Base-by-base conservation (phyloP, 2,797 vertebrate species). In the Diplodus sargus region DNA sequence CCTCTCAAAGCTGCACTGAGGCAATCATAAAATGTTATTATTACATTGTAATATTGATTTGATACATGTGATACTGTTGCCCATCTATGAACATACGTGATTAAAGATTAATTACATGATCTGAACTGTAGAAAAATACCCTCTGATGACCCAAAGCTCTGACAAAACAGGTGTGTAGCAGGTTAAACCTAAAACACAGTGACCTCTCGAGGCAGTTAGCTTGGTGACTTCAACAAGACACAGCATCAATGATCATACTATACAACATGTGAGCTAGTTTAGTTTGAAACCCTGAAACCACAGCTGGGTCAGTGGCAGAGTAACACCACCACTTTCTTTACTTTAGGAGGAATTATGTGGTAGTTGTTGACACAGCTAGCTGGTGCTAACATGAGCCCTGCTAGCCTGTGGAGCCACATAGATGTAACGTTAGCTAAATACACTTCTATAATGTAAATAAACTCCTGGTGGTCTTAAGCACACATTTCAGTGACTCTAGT, bases 231-330 rank as follows among this genome's bases (percentile, higher is more conserved):
- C 10, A 7, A 15, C 20, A 30, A 13, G 25, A 30, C 23, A 48
- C n/a, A 4, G 17, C 20, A 16, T 30, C 58, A 18, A 11, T 4
- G 23, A 47, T 54, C n/a, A 3, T 1, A 23, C 28, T 49, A 23
- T 34, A 52, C 0, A 5, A 4, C 9, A 18, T 1, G 6, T 51
- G 23, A 34, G 3, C 5, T 43, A 0, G 0, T 5, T 16, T 0
- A 28, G 8, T 1, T 34, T 49, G 6, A 43, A 63, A 42, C 14
- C 0, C 1, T n/a, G 34, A 56, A 42, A 61, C 13, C 25, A 20
- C 8, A 62, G 22, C 13, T 14, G 15, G 28, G 7, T 3, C n/a
- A 7, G 25, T 3, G 2, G 0, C 1, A 8, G 3, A 68, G 25
- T 4, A 45, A 15, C 13, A 63, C 30, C 4, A 2, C 0, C 14